Evolutionary conservation across 2,113 vertebrate species (phyloP).

Genomic region (Rhinogobius similis): DNA sequence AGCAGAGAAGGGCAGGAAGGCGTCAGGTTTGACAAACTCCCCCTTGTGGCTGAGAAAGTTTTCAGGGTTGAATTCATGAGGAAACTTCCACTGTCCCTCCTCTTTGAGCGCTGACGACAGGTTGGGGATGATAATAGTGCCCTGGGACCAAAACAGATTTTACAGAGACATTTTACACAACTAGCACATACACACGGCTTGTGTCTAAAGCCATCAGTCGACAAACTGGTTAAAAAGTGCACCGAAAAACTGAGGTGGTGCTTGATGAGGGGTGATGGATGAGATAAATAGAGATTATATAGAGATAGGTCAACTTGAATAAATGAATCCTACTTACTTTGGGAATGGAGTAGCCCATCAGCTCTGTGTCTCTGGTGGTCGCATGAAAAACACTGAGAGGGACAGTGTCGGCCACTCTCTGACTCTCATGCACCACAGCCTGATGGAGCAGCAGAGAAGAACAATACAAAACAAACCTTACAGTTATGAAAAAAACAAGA

Average conservation of each 20-base stretch:
- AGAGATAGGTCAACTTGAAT: no score
- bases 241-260: no score
- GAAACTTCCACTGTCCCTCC: slow-evolving; percentile 73
- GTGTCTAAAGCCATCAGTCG: no score
- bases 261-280: no score
- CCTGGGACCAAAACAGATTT: slow-evolving; percentile 47
- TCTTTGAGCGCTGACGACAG: slow-evolving; percentile 58
- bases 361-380: slow-evolving; percentile 45
- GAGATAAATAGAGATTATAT: no score
- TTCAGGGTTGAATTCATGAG: slow-evolving; percentile 71
- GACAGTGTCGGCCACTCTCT: slow-evolving; percentile 34
- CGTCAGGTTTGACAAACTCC: slow-evolving; percentile 69
- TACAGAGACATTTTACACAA: neutral
- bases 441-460: slow-evolving; percentile 11
- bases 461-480: no score
- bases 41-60: slow-evolving; percentile 70
- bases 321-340: slow-evolving; percentile 31
- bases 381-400: slow-evolving; percentile 46
- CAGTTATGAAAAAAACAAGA: no score
- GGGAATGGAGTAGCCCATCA: slow-evolving; percentile 56
- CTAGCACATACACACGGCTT: no score
- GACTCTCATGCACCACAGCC: slow-evolving; percentile 65
- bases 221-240: no score
- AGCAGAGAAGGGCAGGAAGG: slow-evolving; percentile 67
- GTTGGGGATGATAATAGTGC: slow-evolving; percentile 59